phyloP scores from a whole-genome alignment of 2,797 vertebrate species.

The Halcyon chelicuti region DNA sequence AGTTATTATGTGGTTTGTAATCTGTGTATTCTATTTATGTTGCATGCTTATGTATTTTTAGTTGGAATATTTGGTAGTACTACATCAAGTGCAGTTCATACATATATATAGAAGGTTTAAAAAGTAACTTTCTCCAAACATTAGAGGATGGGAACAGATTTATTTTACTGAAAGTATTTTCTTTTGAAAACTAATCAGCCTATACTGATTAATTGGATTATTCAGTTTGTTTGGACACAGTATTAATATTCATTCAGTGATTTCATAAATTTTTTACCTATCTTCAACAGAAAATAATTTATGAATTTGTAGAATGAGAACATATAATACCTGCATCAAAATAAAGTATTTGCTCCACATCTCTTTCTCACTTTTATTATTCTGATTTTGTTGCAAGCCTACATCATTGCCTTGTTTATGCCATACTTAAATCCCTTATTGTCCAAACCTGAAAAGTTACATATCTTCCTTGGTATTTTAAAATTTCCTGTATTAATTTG shows the following conservation, averaged over 20 bases:
- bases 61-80: not conserved
- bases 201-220: not conserved
- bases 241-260: not conserved
- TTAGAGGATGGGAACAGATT: not conserved
- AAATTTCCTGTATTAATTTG: not conserved
- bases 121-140: not conserved
- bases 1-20: not conserved
- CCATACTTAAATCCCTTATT: not conserved
- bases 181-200: rapidly evolving
- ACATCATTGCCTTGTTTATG: not conserved
- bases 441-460: not conserved
- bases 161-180: not conserved
- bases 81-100: not conserved
- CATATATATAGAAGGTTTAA: not conserved
- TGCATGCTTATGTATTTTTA: not conserved
- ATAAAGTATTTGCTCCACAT: not conserved
- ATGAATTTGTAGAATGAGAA: not conserved
- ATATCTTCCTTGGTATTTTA: not conserved
- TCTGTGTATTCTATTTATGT: not conserved
- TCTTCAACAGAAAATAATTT: not conserved
- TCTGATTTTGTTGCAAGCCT: not conserved
- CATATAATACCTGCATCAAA: not conserved
- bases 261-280: not conserved
- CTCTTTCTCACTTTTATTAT: not conserved
- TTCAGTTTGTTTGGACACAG: not conserved